Base-by-base conservation (phyloP, 2,797 vertebrate species). In the Kryptopterus vitreolus region DNA sequence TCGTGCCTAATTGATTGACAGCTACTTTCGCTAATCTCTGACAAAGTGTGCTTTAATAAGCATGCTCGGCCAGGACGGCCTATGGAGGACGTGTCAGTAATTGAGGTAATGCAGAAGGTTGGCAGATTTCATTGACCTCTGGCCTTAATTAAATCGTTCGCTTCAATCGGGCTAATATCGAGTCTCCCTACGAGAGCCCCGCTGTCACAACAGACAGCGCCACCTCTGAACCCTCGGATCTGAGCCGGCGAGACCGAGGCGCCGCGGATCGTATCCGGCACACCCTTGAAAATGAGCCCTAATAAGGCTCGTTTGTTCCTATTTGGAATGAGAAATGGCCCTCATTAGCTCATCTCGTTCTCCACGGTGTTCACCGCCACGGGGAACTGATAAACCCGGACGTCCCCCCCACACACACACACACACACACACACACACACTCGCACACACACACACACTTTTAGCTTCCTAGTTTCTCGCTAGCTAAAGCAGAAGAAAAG, bases 131-230 rank as follows among this genome's bases (percentile, higher is more conserved):
- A 81, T 80, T 84, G 81, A 87, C 85, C 86, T 83, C 76, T 84
- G 79, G 78, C 82, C 86, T 88, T 88, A 80, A 88, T 88, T 87
- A 87, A 83, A 86, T 82, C 80, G 31, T 85, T 84, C 85, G 73
- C 94, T 92, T 94, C 77, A 91, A 93, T 93, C 91, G 93, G 93
- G 93, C 91, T 91, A 93, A 93, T 93, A 92, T 94, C 94, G 92
- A 92, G 90, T 93, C 80, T 53, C 91, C 92, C 93, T 91, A 90
- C 86, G 85, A 87, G 93, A 90, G 91, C 89, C 91, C 69, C 91
- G 91, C 93, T 92, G 89, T 92, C 92, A 89, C 90, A 88, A 91
- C 90, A 94, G 91, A 92, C 87, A 88, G 87, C 26, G 78, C 90
- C 90, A 93, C 92, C 93, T 93, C 91, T 0, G 90, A 90, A 93